A percentile compares a stretch with the other conserved stretches of the same genome.
These are phyloP conservation scores for Coremacera marginata DNA, from an alignment of 2,888 invertebrate species.

Conservation along the genomic window DNA sequence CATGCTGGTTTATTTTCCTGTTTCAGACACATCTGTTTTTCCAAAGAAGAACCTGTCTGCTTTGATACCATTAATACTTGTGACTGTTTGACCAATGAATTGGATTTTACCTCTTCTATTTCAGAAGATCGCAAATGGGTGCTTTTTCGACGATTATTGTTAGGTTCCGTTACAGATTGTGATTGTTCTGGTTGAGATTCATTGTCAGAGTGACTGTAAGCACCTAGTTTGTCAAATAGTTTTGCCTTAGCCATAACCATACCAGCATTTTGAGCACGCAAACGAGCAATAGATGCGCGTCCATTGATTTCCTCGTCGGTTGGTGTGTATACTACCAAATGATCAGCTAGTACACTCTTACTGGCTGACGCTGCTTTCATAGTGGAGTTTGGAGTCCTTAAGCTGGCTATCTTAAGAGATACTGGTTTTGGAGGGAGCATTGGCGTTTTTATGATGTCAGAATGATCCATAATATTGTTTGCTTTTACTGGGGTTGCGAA, in stretches of 20 bases:
- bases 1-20: conserved; percentile 26
- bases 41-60: background rate
- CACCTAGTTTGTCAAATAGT: conserved; percentile 75
- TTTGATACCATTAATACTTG: background rate
- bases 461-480: background rate
- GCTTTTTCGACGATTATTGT: background rate
- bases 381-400: conserved; percentile 41
- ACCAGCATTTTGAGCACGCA: conserved; percentile 82
- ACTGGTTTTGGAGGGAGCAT: conserved; percentile 56
- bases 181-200: conserved; percentile 6
- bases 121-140: background rate
- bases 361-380: conserved; percentile 43
- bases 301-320: conserved; percentile 69
- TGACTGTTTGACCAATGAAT: too few relatives aligned
- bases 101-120: too few relatives aligned
- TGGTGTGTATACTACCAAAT: conserved; percentile 35
- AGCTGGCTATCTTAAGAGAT: conserved; percentile 38
- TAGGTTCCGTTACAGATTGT: too few relatives aligned
- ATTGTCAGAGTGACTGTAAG: conserved; percentile 33
- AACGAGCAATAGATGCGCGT: conserved; percentile 79
- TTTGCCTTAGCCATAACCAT: conserved; percentile 85
- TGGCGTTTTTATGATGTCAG: conserved; percentile 49
- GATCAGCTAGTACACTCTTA: conserved; percentile 51
- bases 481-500: conserved; percentile 25
- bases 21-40: conserved; percentile 31